Percentiles rank a stretch among this genome's conserved stretches.
Conservation (phyloP, 1,140 invertebrate genomes). For the Chironomus striatipennis region DNA sequence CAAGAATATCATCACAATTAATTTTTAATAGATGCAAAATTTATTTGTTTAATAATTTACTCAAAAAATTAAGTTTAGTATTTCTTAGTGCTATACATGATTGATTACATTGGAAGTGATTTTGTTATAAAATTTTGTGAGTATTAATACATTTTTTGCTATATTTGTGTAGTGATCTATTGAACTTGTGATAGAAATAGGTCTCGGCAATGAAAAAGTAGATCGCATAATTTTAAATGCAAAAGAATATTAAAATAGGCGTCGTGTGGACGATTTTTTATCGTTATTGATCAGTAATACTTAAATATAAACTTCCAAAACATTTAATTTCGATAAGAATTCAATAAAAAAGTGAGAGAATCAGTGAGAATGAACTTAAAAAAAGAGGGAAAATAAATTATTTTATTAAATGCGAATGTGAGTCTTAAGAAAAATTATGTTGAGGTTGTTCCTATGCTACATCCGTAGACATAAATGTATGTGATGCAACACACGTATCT, state of each 20-base stretch:
- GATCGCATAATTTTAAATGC: no score
- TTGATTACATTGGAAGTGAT: neutral
- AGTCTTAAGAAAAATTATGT: neutral
- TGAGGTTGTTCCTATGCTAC: neutral
- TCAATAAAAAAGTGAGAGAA: neutral
- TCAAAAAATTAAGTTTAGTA: neutral
- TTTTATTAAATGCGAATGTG: neutral
- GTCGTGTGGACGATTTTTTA: no score
- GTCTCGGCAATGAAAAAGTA: no score
- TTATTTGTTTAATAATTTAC: neutral
- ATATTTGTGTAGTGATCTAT: neutral
- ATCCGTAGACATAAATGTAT: neutral
- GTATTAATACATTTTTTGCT: neutral
- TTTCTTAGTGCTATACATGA: neutral
- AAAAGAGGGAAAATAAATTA: neutral
- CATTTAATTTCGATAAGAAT: no score
- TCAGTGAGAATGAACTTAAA: neutral
- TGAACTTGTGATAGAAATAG: neutral
- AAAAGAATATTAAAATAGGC: no score
- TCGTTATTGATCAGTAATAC: no score
- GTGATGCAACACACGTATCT: conserved; percentile 11
- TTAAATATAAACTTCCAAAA: no score
- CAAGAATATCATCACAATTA: neutral
- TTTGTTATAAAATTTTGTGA: neutral
- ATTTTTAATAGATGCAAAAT: neutral